phyloP scores from a whole-genome alignment of 2,888 invertebrate genomes.

The Monochamus alternatus region DNA sequence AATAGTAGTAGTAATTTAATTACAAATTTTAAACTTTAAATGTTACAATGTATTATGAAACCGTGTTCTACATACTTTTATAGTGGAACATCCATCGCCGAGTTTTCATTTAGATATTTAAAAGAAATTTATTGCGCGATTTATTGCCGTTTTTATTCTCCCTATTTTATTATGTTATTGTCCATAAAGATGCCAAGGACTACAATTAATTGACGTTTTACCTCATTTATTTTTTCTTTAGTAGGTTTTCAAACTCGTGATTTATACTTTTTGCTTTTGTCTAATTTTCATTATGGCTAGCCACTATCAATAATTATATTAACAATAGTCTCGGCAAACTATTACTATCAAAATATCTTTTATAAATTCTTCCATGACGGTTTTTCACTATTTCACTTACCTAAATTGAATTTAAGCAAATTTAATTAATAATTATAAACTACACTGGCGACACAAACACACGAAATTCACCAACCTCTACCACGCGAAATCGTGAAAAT shows the following conservation, averaged over 20 bases:
- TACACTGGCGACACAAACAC: no score
- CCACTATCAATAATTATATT: no score
- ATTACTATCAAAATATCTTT: no score
- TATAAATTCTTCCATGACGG: no score
- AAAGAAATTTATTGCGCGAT: conserved; percentile 32
- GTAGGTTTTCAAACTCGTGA: neutral
- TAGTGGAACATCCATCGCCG: conserved; percentile 28
- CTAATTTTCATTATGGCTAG: neutral
- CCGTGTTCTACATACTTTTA: neutral
- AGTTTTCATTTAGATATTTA: conserved; percentile 36
- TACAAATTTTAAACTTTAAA: neutral
- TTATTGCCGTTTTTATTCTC: conserved; percentile 34
- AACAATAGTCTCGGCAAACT: no score
- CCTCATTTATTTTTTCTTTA: conserved; percentile 28
- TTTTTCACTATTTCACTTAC: no score
- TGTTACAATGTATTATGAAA: conserved; percentile 16
- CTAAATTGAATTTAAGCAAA: no score
- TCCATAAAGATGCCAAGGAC: conserved; percentile 35
- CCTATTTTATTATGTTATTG: conserved; percentile 31
- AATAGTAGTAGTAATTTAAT: no score
- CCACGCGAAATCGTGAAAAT: no score
- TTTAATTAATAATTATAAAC: no score
- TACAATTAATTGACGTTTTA: conserved; percentile 37
- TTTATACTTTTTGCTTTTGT: neutral
- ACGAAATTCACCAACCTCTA: no score